Conservation (phyloP, 2,888 invertebrate genomes). For the Barypeithes pellucidus region DNA sequence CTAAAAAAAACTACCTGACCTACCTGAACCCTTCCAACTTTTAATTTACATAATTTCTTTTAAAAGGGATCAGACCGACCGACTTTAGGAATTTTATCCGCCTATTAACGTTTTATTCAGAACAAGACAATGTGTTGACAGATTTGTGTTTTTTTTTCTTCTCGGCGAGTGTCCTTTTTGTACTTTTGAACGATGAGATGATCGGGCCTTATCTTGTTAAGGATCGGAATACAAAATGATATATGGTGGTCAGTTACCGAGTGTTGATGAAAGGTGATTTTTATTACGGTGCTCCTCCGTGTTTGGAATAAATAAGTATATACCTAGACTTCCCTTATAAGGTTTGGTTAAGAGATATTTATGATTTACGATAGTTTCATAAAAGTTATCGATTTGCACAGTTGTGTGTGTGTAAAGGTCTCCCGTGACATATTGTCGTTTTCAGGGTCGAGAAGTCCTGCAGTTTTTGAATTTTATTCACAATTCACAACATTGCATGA, state of each 20-base stretch:
- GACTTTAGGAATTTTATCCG: constrained; percentile 39
- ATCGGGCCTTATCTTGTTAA: constrained; percentile 27
- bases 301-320: no score
- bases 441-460: no score
- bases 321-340: no score
- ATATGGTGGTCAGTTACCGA: constrained; percentile 14
- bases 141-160: constrained; percentile 36
- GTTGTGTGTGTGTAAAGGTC: no score
- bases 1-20: constrained; percentile 18
- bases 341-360: no score
- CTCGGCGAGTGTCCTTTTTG: constrained; percentile 2
- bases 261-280: background rate
- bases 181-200: constrained; percentile 20
- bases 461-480: no score
- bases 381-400: no score
- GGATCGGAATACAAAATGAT: constrained; percentile 33
- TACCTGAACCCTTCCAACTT: constrained; percentile 1
- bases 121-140: constrained; percentile 45
- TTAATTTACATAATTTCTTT: constrained; percentile 43
- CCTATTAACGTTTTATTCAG: constrained; percentile 41
- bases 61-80: constrained; percentile 39
- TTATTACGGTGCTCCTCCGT: no score
- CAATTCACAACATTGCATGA: no score
- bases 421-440: no score
- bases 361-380: no score